Percentiles rank a stretch among this genome's conserved stretches.
These are phyloP conservation scores for Vimba vimba DNA, from an alignment of 2,113 vertebrate species.

Conservation along the genomic window DNA sequence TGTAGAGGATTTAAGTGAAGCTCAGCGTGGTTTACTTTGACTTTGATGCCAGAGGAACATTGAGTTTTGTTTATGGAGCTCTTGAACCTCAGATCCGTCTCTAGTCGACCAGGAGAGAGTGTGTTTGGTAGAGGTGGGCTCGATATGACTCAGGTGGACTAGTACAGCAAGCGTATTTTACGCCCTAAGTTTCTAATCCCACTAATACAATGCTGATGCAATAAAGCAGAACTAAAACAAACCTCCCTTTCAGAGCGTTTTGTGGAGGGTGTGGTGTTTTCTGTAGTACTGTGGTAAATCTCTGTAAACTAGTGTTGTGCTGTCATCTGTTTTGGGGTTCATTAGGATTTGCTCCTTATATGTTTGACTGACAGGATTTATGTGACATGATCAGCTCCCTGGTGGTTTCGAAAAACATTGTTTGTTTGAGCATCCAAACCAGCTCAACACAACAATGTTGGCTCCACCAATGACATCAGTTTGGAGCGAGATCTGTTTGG, in stretches of 20 bases:
- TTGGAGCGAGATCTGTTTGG: not conserved
- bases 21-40: slow-evolving; percentile 65
- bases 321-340: slow-evolving; percentile 28
- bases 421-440: not conserved
- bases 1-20: slow-evolving; percentile 60
- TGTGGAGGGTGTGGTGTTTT: slow-evolving; percentile 7
- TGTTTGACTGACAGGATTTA: not conserved
- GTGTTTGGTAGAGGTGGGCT: not conserved
- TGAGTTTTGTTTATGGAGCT: not conserved
- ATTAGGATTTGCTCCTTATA: slow-evolving; percentile 5
- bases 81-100: not conserved
- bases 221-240: slow-evolving; percentile 7
- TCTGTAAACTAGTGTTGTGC: slow-evolving; percentile 1
- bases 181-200: not conserved
- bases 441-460: not conserved
- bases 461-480: not conserved
- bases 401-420: not conserved
- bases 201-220: slow-evolving; percentile 5
- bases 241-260: not conserved
- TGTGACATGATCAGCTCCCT: not conserved
- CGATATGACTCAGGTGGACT: not conserved
- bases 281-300: slow-evolving; percentile 5
- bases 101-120: not conserved
- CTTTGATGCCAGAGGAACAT: slow-evolving; percentile 65
- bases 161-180: not conserved